Evolutionary conservation across 2,113 vertebrate genomes (phyloP), one percentile per base, ranked within the genome.

Genomic region (Planiliza haematocheilus): DNA sequence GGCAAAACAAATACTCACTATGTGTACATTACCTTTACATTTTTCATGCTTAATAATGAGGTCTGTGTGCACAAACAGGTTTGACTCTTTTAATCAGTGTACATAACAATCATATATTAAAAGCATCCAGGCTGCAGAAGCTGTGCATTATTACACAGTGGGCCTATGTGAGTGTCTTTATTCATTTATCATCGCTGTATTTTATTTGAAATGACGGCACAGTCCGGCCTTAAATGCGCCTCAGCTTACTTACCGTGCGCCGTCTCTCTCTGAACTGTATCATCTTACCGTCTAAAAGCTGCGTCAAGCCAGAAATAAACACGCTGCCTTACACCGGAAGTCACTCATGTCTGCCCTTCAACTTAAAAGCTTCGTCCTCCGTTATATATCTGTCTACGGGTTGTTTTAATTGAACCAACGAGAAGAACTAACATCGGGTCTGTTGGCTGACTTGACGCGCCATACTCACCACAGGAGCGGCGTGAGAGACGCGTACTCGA

Each of bases 291-390:
- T 17, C 21, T 5, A 20, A n/a, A 37, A 52, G 57, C 36, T 42
- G 59, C 41, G 10, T 64, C 39, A 82, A 80, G 30, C 20, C 8
- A 7, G 1, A 7, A 0, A 7, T 1, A 5, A 53, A 24, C 1
- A 8, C 2, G 2, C 0, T 2, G 10, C 20, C 13, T 2, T 0
- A 14, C 7, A 69, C 46, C 68, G 77, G 82, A 83, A 71, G 14
- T 24, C 1, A 8, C 0, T 4, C 3, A 4, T 14, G 9, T 10
- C 0, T 14, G 0, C 0, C 6, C 38, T 72, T 76, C 72, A 78
- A 14, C 8, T 49, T 82, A 85, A 89, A 80, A 70, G 45, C 77
- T 0, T n/a, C n/a, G n/a, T n/a, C n/a, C n/a, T n/a, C n/a, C n/a
- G n/a, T n/a, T n/a, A n/a, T n/a, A n/a, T n/a, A n/a, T n/a, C n/a